Evolutionary conservation across 2,113 vertebrate species (phyloP), one percentile per base, ranked within the genome.

Genomic region (Haemorhous mexicanus): DNA sequence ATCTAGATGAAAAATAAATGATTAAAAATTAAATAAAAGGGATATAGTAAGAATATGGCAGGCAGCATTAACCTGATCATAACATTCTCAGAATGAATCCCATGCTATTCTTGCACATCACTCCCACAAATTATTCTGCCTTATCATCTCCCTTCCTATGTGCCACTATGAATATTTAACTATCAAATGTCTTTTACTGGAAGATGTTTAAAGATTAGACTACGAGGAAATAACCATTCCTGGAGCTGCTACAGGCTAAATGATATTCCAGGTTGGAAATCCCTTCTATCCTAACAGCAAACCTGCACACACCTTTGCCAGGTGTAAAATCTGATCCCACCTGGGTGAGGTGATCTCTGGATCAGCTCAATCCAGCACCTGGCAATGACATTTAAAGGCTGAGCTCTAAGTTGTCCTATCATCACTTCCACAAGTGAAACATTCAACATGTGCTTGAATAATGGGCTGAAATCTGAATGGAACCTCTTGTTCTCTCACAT

Each of bases 111-210:
- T 66, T 74, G 87, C 85, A 61, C n/a, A 87, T 67, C 74, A 94
- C 59, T 93, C 84, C 55, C 87, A 79, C 75, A 86, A 61, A 91
- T 94, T 93, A 81, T 55, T 55, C 33, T 91, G 84, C 90, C 56
- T 91, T 53, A 77, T 55, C 87, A 68, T 91, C 78, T 93, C 89
- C 20, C 2, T 93, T 83, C 94, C 94, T 67, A 28, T 86, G 47
- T 67, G 67, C 35, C 58, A 18, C 39, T 59, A 94, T 96, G 95
- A 97, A 95, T 94, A 96, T 94, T 96, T 95, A 95, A 95, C 82
- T 44, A 95, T 89, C 75, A 82, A 89, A 73, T 86, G 50, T 56
- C 87, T 94, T 87, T 90, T 95, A 90, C 87, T 88, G 76, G 92
- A 90, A 89, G 86, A 91, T 52, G 52, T 90, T 93, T 94, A 91